Conservation (phyloP, 2,797 vertebrate genomes). For the Rhyacichthys aspro region DNA sequence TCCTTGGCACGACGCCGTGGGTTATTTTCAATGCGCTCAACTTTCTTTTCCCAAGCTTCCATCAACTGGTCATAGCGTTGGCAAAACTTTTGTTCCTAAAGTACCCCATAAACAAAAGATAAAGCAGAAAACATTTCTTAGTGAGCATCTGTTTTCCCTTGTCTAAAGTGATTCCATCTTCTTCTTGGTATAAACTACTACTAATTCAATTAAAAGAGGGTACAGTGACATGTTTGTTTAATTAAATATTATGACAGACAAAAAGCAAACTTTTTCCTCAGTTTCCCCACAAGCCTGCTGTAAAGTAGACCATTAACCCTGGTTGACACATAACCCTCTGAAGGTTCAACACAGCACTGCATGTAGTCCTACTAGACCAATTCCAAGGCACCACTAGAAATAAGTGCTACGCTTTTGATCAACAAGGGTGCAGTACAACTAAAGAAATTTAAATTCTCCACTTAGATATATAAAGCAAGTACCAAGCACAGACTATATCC, state of each 20-base stretch:
- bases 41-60: slow-evolving; percentile 99
- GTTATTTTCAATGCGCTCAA: slow-evolving; percentile 98
- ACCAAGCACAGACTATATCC: not conserved
- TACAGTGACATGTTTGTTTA: too few species aligned
- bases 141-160: too few species aligned
- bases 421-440: too few species aligned
- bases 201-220: too few species aligned
- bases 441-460: too few species aligned
- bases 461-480: too few species aligned
- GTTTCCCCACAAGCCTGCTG: slow-evolving; percentile 50
- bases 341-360: slow-evolving; percentile 46
- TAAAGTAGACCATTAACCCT: slow-evolving; percentile 68
- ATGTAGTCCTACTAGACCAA: too few species aligned
- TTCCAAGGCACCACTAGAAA: slow-evolving; percentile 32
- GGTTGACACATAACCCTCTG: slow-evolving; percentile 62
- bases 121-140: not conserved
- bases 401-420: too few species aligned
- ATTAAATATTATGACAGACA: too few species aligned
- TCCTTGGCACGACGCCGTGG: slow-evolving; percentile 96
- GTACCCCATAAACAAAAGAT: slow-evolving; percentile 5
- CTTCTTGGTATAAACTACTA: too few species aligned
- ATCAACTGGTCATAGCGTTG: slow-evolving; percentile 98
- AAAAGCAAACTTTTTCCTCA: slow-evolving; percentile 41
- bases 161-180: too few species aligned
- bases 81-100: slow-evolving; percentile 97